Percentiles rank a stretch among this genome's conserved stretches.
Evolutionary conservation across 2,113 vertebrate genomes (phyloP).

Genomic region (Australoheros scitulus): DNA sequence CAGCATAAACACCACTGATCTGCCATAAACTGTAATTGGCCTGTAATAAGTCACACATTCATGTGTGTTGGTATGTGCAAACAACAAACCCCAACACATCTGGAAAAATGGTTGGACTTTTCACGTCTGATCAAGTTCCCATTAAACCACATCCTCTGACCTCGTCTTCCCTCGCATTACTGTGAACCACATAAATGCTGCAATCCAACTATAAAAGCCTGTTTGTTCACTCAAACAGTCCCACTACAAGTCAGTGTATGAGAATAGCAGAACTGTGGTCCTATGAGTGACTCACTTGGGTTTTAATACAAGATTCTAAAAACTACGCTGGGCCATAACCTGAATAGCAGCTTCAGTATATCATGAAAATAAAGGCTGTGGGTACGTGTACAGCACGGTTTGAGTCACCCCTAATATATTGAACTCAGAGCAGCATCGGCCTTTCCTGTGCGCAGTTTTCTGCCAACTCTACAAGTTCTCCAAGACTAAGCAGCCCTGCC

Average conservation of each 20-base stretch:
- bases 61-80: background rate
- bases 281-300: background rate
- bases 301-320: background rate
- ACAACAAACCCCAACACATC: slow-evolving; percentile 4
- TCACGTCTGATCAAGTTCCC: background rate
- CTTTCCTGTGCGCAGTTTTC: background rate
- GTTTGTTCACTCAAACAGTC: slow-evolving; percentile 2
- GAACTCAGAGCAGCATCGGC: slow-evolving; percentile 3
- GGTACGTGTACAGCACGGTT: background rate
- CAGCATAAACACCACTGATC: background rate
- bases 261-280: background rate
- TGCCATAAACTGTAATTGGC: background rate
- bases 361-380: slow-evolving; percentile 22
- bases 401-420: slow-evolving; percentile 21
- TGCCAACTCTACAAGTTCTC: slow-evolving; percentile 33
- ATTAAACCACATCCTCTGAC: background rate
- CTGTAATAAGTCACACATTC: background rate
- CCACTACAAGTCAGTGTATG: background rate
- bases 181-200: slow-evolving; percentile 6
- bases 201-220: background rate
- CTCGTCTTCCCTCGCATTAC: background rate
- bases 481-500: slow-evolving; percentile 6
- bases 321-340: background rate
- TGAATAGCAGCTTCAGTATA: slow-evolving; percentile 1
- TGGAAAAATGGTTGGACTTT: background rate